Evolutionary conservation across 1,140 invertebrate species (phyloP), one percentile per base, ranked within the genome.

Genomic region (Drosophila fuyamai): DNA sequence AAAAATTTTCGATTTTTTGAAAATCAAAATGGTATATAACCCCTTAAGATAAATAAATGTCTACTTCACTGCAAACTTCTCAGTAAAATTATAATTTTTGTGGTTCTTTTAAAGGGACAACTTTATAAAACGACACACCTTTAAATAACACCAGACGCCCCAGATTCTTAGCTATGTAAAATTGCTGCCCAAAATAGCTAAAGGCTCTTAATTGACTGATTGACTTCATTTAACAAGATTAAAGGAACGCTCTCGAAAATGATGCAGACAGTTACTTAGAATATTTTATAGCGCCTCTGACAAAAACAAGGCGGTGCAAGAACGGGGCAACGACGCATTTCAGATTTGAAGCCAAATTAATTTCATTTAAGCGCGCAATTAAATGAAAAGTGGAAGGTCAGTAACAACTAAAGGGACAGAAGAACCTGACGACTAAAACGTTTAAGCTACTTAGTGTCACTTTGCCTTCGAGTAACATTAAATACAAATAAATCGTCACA

Each of bases 361-460:
- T 86, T 86, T 86, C 71, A 88, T 82, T 82, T 86, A 76, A 83
- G 82, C 71, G 83, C 76, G 79, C 83, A 88, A 86, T 88, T 88
- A 86, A 86, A 82, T 82, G 41, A 61, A 76, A 60, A 72, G 66
- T 70, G 57, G 47, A 74, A 70, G 66, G 79, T 79, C 82, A 78
- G 50, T 53, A 32, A 32, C 23, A 14, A 32, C 47, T 14, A 9
- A 12, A 7, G 5, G 0, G n/a, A 10, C 29, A 10, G 29, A 23
- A 36, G 36, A 10, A 53, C n/a, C n/a, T 48, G 40, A 51, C 36
- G 53, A 65, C 67, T 73, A 81, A 76, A 84, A 57, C 60, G 60
- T 88, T 82, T 88, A 88, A 82, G 79, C 75, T 86, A 88, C 83
- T 88, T 88, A 82, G 51, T 74, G 81, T 84, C 73, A 84, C 72